These are phyloP conservation scores for Ochlodes sylvanus DNA, from an alignment of 2,888 invertebrate species.

Conservation along the genomic window DNA sequence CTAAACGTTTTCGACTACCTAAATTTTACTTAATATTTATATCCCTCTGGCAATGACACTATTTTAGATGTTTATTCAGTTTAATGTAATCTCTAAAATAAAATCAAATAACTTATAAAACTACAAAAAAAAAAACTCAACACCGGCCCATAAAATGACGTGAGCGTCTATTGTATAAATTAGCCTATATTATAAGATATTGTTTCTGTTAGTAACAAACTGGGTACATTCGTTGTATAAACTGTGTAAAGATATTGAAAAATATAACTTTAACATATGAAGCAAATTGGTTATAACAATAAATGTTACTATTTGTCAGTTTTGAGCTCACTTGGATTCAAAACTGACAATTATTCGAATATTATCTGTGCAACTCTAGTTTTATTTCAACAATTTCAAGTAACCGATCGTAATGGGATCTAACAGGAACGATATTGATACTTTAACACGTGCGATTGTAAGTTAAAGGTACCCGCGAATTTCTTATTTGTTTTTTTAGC, in stretches of 20 bases:
- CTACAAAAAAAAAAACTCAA: slow-evolving; percentile 48
- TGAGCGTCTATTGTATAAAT: slow-evolving; percentile 65
- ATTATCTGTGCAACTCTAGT: slow-evolving; percentile 2
- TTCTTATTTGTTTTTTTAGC: too few relatives aligned
- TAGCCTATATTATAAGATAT: slow-evolving; percentile 52
- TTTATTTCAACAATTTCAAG: too few relatives aligned
- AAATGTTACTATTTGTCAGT: slow-evolving; percentile 13
- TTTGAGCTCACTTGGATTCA: slow-evolving; percentile 15
- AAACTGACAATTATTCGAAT: slow-evolving; percentile 20
- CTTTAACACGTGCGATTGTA: too few relatives aligned
- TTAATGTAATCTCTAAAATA: slow-evolving; percentile 27
- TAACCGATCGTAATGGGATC: too few relatives aligned
- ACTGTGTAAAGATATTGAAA: slow-evolving; percentile 32
- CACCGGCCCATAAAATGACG: slow-evolving; percentile 54
- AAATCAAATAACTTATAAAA: slow-evolving; percentile 42
- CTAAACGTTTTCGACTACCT: slow-evolving; percentile 82
- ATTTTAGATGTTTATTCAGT: slow-evolving; percentile 48
- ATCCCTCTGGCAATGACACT: slow-evolving; percentile 79
- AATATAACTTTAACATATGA: slow-evolving; percentile 28
- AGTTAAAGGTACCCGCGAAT: too few relatives aligned
- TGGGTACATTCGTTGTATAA: slow-evolving; percentile 34
- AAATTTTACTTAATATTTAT: slow-evolving; percentile 67
- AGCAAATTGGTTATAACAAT: slow-evolving; percentile 30
- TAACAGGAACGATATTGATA: too few relatives aligned
- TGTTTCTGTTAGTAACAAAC: slow-evolving; percentile 24